A percentile compares a stretch with the other conserved stretches of the same genome.
Evolutionary conservation across 2,888 invertebrate species (phyloP).

Genomic region (Heliconius cydno): DNA sequence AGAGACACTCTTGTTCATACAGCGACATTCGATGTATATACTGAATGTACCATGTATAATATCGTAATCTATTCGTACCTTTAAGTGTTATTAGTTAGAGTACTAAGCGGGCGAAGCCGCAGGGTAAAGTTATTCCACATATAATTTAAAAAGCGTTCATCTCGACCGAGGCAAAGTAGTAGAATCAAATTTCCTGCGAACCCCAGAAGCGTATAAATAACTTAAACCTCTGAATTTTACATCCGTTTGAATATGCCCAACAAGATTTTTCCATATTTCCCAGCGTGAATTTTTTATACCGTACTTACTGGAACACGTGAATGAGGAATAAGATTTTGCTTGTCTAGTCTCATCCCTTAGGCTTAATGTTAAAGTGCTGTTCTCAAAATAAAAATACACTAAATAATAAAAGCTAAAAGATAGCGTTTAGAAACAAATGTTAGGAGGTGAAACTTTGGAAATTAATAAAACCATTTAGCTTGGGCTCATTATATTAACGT

Average conservation of each 20-base stretch:
- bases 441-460: too few relatives aligned
- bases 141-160: conserved; percentile 22
- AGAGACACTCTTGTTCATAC: too few relatives aligned
- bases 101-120: background rate
- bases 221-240: conserved; percentile 51
- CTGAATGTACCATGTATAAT: too few relatives aligned
- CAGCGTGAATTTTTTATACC: conserved; percentile 67
- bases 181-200: conserved; percentile 41
- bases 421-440: background rate
- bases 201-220: conserved; percentile 49
- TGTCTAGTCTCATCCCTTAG: conserved; percentile 13
- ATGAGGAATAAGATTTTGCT: conserved; percentile 42
- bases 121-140: background rate
- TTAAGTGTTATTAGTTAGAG: too few relatives aligned
- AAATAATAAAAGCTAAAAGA: background rate
- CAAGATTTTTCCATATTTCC: conserved; percentile 68
- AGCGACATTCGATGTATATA: too few relatives aligned
- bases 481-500: too few relatives aligned
- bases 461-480: too few relatives aligned
- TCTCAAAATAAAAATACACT: background rate
- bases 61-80: too few relatives aligned
- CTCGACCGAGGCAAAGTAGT: conserved; percentile 34
- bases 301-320: conserved; percentile 53
- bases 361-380: background rate
- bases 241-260: conserved; percentile 50